phyloP scores from a whole-genome alignment of 1,140 invertebrate species.

The Brachionus koreanus region DNA sequence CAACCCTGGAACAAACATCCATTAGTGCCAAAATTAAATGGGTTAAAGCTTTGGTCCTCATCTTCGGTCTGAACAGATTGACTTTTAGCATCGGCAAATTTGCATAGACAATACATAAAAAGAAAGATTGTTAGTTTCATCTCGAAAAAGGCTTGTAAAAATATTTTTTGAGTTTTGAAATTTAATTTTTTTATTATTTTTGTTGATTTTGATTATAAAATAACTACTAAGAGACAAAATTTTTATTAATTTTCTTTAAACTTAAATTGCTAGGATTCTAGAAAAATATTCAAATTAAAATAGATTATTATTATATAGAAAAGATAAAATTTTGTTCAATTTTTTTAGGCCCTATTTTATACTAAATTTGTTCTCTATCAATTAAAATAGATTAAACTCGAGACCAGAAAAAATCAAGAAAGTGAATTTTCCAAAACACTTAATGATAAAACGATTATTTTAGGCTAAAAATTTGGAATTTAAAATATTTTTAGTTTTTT shows the following conservation, averaged over 20 bases:
- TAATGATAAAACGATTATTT: no score
- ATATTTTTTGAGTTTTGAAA: background rate
- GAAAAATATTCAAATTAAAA: no score
- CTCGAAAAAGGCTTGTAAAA: background rate
- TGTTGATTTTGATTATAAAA: background rate
- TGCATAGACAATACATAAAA: background rate
- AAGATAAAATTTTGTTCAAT: background rate
- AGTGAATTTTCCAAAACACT: no score
- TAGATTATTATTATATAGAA: no score
- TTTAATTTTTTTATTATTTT: background rate
- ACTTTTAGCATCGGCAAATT: background rate
- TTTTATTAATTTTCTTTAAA: background rate
- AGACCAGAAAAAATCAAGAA: no score
- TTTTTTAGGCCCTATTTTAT: background rate
- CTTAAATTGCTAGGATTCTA: no score
- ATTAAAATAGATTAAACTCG: no score
- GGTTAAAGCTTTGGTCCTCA: background rate
- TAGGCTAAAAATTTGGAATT: no score
- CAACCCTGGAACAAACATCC: background rate
- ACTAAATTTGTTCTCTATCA: no score
- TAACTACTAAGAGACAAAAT: background rate
- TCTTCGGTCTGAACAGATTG: background rate
- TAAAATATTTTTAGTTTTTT: no score
- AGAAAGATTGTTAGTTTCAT: background rate
- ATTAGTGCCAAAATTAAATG: background rate